phyloP scores from a whole-genome alignment of 2,888 invertebrate genomes.

The Lithophane socia region DNA sequence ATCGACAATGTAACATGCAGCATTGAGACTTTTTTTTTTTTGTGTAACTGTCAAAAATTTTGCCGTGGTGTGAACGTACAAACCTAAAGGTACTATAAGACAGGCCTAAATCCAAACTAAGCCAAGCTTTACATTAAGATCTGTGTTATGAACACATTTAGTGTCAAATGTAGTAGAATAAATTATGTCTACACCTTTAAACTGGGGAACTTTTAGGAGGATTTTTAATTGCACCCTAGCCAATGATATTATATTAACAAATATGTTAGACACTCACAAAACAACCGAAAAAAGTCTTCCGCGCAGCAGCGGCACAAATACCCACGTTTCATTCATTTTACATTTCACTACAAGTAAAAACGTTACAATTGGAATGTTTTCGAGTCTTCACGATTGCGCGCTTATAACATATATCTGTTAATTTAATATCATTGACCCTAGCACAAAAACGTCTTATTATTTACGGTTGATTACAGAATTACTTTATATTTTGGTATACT shows the following conservation, averaged over 20 bases:
- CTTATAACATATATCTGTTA: too few species aligned
- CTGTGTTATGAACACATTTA: constrained; percentile 76
- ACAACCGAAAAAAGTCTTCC: too few species aligned
- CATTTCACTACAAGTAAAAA: too few species aligned
- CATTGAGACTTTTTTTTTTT: not conserved
- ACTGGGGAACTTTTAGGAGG: constrained; percentile 42
- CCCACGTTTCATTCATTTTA: too few species aligned
- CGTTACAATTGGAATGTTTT: too few species aligned
- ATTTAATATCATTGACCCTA: too few species aligned
- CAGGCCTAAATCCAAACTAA: constrained; percentile 77
- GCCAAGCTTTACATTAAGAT: constrained; percentile 74
- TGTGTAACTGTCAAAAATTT: constrained; percentile 23
- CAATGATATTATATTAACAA: too few species aligned
- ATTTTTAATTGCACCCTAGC: constrained; percentile 29
- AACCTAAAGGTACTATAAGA: constrained; percentile 47
- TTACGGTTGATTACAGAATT: too few species aligned
- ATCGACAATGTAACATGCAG: not conserved
- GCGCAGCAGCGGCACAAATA: too few species aligned
- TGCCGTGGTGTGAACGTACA: constrained; percentile 57
- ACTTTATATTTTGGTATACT: not conserved
- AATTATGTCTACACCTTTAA: constrained; percentile 54
- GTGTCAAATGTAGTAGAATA: constrained; percentile 71
- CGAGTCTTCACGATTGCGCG: too few species aligned
- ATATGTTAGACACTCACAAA: too few species aligned
- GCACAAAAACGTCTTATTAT: not conserved